These are phyloP conservation scores for Oryzias celebensis DNA, from an alignment of 2,113 vertebrate genomes.

Conservation along the genomic window DNA sequence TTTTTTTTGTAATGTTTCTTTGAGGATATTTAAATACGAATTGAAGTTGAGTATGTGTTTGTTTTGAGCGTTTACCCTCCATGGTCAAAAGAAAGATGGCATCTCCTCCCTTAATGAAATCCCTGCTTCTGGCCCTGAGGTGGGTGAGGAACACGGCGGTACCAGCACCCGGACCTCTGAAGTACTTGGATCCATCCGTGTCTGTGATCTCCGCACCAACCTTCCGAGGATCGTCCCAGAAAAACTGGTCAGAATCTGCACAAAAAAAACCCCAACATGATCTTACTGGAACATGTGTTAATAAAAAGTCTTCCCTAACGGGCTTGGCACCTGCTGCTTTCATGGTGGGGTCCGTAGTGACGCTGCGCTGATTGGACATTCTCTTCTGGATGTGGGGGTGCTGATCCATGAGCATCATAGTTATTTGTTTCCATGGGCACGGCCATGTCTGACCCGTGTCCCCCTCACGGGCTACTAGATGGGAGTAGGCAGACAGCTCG, in stretches of 20 bases:
- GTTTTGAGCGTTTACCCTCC: constrained; percentile 78
- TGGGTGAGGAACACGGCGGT: constrained; percentile 79
- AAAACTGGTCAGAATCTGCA: constrained; percentile 38
- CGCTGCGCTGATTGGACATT: constrained; percentile 88
- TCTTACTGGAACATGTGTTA: background rate
- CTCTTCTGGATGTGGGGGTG: constrained; percentile 85
- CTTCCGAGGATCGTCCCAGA: constrained; percentile 86
- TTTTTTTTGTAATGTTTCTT: no score
- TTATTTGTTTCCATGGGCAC: constrained; percentile 88
- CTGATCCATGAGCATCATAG: constrained; percentile 87
- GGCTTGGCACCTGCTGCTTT: constrained; percentile 60
- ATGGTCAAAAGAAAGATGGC: constrained; percentile 84
- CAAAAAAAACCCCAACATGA: background rate
- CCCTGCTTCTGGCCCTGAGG: constrained; percentile 79
- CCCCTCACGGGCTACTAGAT: constrained; percentile 81
- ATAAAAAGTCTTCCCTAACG: background rate
- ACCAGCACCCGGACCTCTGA: constrained; percentile 72
- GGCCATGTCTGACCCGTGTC: constrained; percentile 85
- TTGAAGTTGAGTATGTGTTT: no score
- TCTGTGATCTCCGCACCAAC: constrained; percentile 73
- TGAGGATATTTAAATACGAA: no score
- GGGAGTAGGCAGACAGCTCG: constrained; percentile 76
- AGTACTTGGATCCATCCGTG: constrained; percentile 81
- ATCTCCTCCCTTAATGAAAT: constrained; percentile 86
- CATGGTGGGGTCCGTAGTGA: constrained; percentile 84